phyloP scores from a whole-genome alignment of 2,888 invertebrate species.

The Ophraella communa region DNA sequence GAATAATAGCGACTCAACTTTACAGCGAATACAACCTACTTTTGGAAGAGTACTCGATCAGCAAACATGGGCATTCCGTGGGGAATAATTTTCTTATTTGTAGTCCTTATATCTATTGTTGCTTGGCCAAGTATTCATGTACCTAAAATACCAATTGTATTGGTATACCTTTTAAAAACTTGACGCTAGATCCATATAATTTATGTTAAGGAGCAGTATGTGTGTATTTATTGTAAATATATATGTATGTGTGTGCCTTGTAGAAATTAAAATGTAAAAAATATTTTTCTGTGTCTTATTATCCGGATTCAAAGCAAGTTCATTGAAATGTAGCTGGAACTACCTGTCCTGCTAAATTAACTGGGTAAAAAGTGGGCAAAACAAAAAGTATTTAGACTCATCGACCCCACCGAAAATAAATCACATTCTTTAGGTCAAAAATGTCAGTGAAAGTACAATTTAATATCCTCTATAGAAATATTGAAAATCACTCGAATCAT shows the following conservation, averaged over 20 bases:
- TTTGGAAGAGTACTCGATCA: no score
- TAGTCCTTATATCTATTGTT: no score
- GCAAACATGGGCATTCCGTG: no score
- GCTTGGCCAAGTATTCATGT: no score
- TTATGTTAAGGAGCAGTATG: conserved; percentile 44
- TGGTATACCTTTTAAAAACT: conserved; percentile 41
- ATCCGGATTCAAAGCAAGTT: neutral
- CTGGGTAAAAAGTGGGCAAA: neutral
- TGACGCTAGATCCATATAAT: conserved; percentile 42
- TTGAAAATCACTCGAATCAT: conserved; percentile 38
- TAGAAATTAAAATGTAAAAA: conserved; percentile 63
- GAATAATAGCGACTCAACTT: no score
- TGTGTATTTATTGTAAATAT: conserved; percentile 62
- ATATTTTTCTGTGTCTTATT: neutral
- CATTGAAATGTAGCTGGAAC: no score
- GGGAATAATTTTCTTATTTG: no score
- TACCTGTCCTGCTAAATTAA: no score
- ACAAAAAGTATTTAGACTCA: conserved; percentile 13
- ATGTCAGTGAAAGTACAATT: conserved; percentile 35
- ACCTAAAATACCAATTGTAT: conserved; percentile 25
- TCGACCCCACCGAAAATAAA: conserved; percentile 16
- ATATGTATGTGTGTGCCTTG: conserved; percentile 71
- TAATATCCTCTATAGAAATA: conserved; percentile 33
- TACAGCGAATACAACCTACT: no score
- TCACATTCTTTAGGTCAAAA: conserved; percentile 33